Evolutionary conservation across 2,113 vertebrate species (phyloP).

Genomic region (Glareola pratincola): DNA sequence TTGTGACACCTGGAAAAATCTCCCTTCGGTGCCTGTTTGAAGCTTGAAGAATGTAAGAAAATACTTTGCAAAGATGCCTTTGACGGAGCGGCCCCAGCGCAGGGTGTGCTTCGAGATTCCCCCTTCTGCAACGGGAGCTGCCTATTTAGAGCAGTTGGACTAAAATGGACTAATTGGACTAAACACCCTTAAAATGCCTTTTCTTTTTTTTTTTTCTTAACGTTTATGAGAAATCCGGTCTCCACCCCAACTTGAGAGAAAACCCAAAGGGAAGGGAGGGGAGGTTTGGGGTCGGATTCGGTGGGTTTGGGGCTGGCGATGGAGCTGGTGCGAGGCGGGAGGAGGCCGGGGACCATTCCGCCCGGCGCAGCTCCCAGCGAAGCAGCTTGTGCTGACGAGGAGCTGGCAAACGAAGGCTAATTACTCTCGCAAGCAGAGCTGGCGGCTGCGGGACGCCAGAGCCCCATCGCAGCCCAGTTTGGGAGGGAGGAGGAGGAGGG

Average conservation of each 20-base stretch:
- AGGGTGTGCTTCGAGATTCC: neutral
- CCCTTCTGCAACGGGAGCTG: neutral
- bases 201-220: neutral
- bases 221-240: neutral
- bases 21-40: neutral
- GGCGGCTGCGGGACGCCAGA: neutral
- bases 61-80: neutral
- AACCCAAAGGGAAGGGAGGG: neutral
- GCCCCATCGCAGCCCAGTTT: neutral
- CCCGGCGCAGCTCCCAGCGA: neutral
- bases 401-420: neutral
- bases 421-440: neutral
- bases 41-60: neutral
- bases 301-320: neutral
- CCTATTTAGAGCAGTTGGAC: neutral
- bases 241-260: neutral
- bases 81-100: neutral
- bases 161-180: neutral
- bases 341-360: neutral
- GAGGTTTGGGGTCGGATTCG: fast-evolving
- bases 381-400: neutral
- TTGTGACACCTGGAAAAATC: fast-evolving
- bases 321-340: fast-evolving
- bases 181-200: neutral
- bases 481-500: neutral